A percentile compares a stretch with the other conserved stretches of the same genome.
phyloP scores from a whole-genome alignment of 2,113 vertebrate genomes.

The Chaetorhynchus papuensis region DNA sequence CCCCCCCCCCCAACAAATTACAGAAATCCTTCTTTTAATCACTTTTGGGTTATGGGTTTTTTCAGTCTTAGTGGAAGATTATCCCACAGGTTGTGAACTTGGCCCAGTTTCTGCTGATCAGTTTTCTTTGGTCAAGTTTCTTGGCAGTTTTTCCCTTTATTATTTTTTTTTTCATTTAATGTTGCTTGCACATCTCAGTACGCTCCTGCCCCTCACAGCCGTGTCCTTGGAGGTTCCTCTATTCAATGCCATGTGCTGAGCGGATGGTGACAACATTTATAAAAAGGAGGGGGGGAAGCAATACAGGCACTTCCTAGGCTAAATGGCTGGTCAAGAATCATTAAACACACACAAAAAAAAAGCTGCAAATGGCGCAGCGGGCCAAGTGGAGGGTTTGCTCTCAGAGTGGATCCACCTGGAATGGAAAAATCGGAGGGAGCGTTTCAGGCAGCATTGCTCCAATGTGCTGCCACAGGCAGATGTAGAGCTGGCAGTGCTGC shows the following conservation, averaged over 20 bases:
- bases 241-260: background rate
- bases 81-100: background rate
- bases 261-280: slow-evolving; percentile 7
- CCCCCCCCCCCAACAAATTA: background rate
- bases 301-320: slow-evolving; percentile 24
- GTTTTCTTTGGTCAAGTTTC: slow-evolving; percentile 23
- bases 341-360: background rate
- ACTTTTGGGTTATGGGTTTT: background rate
- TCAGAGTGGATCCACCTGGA: slow-evolving; percentile 17
- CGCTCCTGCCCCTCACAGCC: background rate
- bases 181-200: slow-evolving; percentile 10
- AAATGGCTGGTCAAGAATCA: slow-evolving; percentile 23
- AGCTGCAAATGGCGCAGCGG: background rate
- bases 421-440: background rate
- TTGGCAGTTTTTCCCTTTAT: slow-evolving; percentile 23
- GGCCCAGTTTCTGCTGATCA: slow-evolving; percentile 33
- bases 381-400: slow-evolving; percentile 15
- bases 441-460: background rate
- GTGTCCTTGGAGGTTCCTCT: slow-evolving; percentile 50
- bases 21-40: slow-evolving; percentile 54
- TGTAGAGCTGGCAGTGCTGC: background rate
- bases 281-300: background rate
- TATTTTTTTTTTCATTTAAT: background rate
- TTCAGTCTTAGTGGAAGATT: background rate
- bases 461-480: background rate